Base-by-base conservation (phyloP, 1,140 invertebrate species). In the Potamilus streckersoni region DNA sequence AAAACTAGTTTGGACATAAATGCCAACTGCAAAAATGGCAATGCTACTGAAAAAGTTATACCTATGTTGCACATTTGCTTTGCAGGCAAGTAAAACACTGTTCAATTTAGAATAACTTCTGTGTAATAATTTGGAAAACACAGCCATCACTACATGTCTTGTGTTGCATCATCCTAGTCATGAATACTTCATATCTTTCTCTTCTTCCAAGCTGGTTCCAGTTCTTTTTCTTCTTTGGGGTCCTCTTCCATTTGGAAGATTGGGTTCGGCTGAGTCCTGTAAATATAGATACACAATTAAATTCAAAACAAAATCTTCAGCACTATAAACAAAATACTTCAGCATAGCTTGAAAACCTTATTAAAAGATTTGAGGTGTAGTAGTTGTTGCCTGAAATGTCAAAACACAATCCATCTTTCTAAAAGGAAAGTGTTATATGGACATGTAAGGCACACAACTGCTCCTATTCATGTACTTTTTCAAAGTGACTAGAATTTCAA, bases 221-320 rank as follows among this genome's bases (percentile, higher is more conserved):
- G 83, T 72, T 87, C 85, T 72, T 89, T 86, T 60, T 88, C 89
- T 27, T 89, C 87, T 13, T 86, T 84, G 79, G 91, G 86, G 66
- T 87, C 81, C 19, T 86, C 82, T 38, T 87, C 83, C 58, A 73
- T 23, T 67, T 84, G 92, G 82, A 96, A 96, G 79, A 96, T 94
- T 0, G 94, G 92, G 75, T 93, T 92, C 0, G 96, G 95, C 82
- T 97, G 95, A 1, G 94, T 96, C 77, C 89, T 91, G 74, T 20
- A 14, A 11, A 23, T 61, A 76, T 38, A 15, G 58, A 12, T 60
- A 57, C 12, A 17, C 27, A 64, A 74, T 67, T n/a, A 49, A 19
- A 27, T 60, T 2, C 16, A 59, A 16, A 17, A 66, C 49, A 1
- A 66, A 66, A 31, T n/a, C 61, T 72, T 6, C 23, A 70, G 69